Evolutionary conservation across 2,888 invertebrate genomes (phyloP), one percentile per base, ranked within the genome.

Genomic region (Hofmannophila pseudospretella): DNA sequence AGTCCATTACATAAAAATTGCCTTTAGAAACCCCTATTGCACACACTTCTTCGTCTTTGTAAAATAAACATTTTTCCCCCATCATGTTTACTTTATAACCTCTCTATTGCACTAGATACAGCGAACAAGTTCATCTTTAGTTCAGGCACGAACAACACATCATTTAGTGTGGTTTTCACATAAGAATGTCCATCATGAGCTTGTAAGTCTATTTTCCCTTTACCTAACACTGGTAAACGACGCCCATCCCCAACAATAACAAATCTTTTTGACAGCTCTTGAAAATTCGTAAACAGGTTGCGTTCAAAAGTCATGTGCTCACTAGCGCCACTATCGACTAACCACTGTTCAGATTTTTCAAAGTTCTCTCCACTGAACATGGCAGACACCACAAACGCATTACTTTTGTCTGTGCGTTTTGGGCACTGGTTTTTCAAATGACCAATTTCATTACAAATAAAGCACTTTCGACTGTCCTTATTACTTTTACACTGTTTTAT

Each of bases 311-410:
- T 13, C 38, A 38, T 38, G 20, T 38, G 38, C 13, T 28, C 30
- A 22, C 31, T 31, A 3, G 39, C 39, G 2, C 39, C 36, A 26
- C 32, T 39, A 9, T 39, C 36, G 2, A 39, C 9, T 4, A 27
- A 7, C 28, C 34, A 34, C 16, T 28, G 2, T 9, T 27, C 10
- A 12, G 4, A 10, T n/a, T n/a, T n/a, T 10, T 19, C 19, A 19
- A 10, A 7, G 7, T 10, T 27, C 2, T 4, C 11, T 2, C 3
- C 4, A 27, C 27, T 10, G 11, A 5, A 27, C 11, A 10, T 10
- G 2, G 10, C 12, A 12, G 11, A 5, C 4, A 8, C 4, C 11
- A 27, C 9, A 27, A 27, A 27, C 3, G 14, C 13, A 30, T 16
- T 30, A n/a, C 8, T 23, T 8, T 23, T 23, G 2, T 8, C 8